Conservation (phyloP, 1,140 invertebrate species). For the Listronotus bonariensis region DNA sequence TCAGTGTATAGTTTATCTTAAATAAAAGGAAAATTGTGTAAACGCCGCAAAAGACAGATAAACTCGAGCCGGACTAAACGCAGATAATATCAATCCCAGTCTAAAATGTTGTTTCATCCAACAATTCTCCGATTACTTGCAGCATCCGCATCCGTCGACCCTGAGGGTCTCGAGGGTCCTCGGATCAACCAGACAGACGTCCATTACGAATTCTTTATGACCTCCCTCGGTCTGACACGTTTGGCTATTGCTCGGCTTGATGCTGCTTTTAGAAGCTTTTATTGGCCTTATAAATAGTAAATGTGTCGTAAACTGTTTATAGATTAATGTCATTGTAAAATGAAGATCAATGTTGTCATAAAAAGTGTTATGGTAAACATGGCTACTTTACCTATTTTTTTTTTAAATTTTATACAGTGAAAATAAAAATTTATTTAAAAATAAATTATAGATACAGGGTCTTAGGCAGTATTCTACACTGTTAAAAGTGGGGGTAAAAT, state of each 20-base stretch:
- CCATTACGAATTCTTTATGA: constrained; percentile 49
- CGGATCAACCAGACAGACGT: constrained; percentile 25
- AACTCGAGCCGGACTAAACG: too few relatives aligned
- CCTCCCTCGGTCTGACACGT: constrained; percentile 38
- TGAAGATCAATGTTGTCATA: too few relatives aligned
- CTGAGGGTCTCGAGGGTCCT: constrained; percentile 7
- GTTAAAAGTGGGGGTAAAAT: too few relatives aligned
- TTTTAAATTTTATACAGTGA: too few relatives aligned
- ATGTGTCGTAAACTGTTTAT: constrained; percentile 17
- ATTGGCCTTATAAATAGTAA: constrained; percentile 17
- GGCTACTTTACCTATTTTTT: too few relatives aligned
- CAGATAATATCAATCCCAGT: not conserved
- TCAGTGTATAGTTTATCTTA: too few relatives aligned
- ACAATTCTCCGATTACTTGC: constrained; percentile 14
- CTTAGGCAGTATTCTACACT: too few relatives aligned
- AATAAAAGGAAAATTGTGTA: too few relatives aligned
- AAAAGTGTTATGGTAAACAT: too few relatives aligned
- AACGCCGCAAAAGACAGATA: too few relatives aligned
- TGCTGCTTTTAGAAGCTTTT: constrained; percentile 8
- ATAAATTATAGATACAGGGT: too few relatives aligned
- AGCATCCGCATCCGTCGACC: constrained; percentile 15
- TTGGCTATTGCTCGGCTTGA: constrained; percentile 8
- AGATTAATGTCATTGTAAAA: not conserved
- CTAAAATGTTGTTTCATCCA: constrained; percentile 12
- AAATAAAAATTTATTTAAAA: too few relatives aligned